phyloP scores from a whole-genome alignment of 2,113 vertebrate genomes.

The Hepsetus odoe region DNA sequence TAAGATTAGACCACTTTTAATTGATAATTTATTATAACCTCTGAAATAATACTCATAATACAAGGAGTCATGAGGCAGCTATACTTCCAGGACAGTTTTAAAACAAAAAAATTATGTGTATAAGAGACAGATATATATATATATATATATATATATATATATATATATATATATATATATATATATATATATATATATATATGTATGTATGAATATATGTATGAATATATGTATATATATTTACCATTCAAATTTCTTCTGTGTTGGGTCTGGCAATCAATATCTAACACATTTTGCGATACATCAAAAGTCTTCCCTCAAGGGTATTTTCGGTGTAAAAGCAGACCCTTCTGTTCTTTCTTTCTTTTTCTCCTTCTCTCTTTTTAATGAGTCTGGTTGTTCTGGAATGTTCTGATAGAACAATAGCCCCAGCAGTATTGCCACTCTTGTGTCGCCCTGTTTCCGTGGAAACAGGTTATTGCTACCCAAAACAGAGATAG shows the following conservation, averaged over 20 bases:
- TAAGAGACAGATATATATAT: too few species aligned
- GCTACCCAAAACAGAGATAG: constrained; percentile 53
- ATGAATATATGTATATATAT: constrained; percentile 1
- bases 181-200: too few species aligned
- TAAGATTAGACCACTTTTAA: too few species aligned
- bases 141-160: too few species aligned
- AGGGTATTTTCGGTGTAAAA: constrained; percentile 28
- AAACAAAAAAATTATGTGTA: too few species aligned
- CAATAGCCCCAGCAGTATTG: constrained; percentile 52
- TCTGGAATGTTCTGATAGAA: constrained; percentile 41
- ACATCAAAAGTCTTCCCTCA: constrained; percentile 15
- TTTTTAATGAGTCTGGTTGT: constrained; percentile 36
- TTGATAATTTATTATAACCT: too few species aligned
- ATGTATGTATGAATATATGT: too few species aligned
- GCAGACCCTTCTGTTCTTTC: neutral
- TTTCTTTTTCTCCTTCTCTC: too few species aligned
- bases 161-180: too few species aligned
- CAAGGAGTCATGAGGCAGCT: too few species aligned
- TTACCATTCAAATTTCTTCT: neutral
- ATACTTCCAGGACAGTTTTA: too few species aligned
- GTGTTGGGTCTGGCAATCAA: constrained; percentile 13
- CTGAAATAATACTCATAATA: too few species aligned
- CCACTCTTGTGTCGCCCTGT: constrained; percentile 39
- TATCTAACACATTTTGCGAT: neutral
- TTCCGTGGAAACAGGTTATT: constrained; percentile 57